phyloP scores from a whole-genome alignment of 1,140 invertebrate genomes.

The Ips nitidus region DNA sequence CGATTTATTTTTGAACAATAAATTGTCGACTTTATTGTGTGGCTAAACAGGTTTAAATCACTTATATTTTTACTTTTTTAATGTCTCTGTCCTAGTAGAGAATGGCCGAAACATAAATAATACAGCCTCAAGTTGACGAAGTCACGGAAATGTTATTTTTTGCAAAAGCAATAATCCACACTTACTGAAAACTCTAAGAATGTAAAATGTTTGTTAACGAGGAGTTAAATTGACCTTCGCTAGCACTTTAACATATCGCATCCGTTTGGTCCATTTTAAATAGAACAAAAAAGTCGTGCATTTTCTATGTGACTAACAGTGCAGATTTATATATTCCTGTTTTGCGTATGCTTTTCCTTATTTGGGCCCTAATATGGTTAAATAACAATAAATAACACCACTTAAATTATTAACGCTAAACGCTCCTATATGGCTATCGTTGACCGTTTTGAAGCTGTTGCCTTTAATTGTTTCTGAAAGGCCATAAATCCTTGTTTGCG shows the following conservation, averaged over 20 bases:
- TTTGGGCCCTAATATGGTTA: constrained; percentile 25
- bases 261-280: constrained; percentile 13
- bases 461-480: constrained; percentile 26
- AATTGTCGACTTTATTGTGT: constrained; percentile 17
- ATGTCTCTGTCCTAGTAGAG: constrained; percentile 1
- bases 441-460: constrained; percentile 2
- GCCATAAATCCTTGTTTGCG: constrained; percentile 20
- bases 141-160: too few species aligned
- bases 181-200: too few species aligned
- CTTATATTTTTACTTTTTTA: constrained; percentile 10
- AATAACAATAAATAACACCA: constrained; percentile 30
- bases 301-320: constrained; percentile 17
- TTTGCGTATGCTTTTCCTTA: constrained; percentile 21
- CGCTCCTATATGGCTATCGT: constrained; percentile 4
- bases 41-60: constrained; percentile 16
- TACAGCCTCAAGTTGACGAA: too few species aligned
- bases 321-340: constrained; percentile 17
- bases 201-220: too few species aligned
- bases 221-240: not conserved
- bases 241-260: constrained; percentile 3
- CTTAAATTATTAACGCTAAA: constrained; percentile 28
- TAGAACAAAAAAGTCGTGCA: constrained; percentile 18
- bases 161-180: too few species aligned
- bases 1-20: constrained; percentile 11
- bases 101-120: too few species aligned